Percentiles rank a stretch among this genome's conserved stretches.
phyloP scores from a whole-genome alignment of 2,113 vertebrate species.

The Etheostoma spectabile region DNA sequence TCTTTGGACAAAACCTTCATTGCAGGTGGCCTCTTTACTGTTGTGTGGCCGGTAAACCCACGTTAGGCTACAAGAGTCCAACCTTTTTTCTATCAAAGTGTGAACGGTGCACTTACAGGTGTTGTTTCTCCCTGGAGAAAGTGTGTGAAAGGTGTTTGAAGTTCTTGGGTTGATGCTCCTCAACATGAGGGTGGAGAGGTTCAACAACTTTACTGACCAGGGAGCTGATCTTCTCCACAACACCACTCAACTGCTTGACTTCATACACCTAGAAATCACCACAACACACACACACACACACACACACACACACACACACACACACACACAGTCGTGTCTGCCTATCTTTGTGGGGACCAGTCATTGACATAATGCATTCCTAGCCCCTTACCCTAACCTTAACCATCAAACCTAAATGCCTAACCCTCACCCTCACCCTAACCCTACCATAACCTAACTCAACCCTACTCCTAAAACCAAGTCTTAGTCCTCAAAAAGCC shows the following conservation, averaged over 20 bases:
- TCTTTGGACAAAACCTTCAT: too few species aligned
- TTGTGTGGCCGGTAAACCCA: not conserved
- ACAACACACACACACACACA: not conserved
- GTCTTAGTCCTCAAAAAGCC: too few species aligned
- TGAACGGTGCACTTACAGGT: constrained; percentile 88
- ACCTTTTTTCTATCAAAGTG: not conserved
- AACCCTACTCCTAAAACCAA: too few species aligned
- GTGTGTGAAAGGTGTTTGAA: constrained; percentile 94
- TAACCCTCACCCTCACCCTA: too few species aligned
- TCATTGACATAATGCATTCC: too few species aligned
- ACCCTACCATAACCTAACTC: too few species aligned
- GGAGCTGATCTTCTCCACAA: constrained; percentile 91
- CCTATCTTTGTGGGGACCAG: too few species aligned
- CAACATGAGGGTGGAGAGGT: constrained; percentile 93
- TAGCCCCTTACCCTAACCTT: too few species aligned
- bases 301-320: not conserved
- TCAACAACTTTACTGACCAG: constrained; percentile 91
- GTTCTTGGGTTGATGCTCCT: constrained; percentile 87
- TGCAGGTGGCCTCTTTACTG: too few species aligned
- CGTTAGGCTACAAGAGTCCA: not conserved
- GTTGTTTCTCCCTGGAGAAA: constrained; percentile 96
- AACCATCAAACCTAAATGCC: too few species aligned
- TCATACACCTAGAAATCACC: constrained; percentile 88
- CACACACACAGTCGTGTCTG: too few species aligned
- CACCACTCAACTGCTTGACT: constrained; percentile 87